Base-by-base conservation (phyloP, 2,113 vertebrate species). In the Cricetomys ansorgei region DNA sequence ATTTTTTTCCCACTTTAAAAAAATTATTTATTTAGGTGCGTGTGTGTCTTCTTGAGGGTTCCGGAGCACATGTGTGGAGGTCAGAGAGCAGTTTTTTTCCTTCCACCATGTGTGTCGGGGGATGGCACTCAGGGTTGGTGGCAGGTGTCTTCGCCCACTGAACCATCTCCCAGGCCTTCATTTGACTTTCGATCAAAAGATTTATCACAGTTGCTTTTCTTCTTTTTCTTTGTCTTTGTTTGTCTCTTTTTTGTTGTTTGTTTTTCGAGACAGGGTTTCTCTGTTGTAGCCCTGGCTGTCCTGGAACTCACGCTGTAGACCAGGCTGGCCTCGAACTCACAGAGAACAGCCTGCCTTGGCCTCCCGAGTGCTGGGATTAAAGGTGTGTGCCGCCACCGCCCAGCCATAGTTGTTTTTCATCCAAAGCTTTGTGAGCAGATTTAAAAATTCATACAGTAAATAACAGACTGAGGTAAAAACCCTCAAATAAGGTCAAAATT, bases 401-500 rank as follows among this genome's bases (percentile, higher is more conserved):
- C n/a, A n/a, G n/a, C n/a, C n/a, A n/a, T n/a, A n/a, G n/a, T 94
- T 89, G 45, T 50, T 90, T 96, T n/a, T 53, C 25, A 88, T 27
- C 29, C 13, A 96, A 92, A 95, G 86, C 7, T 76, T 80, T 85
- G 64, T 37, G 69, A 84, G 34, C 5, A 67, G 53, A 50, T 81
- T 37, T 43, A 53, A 45, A 73, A 70, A 72, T 45, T 69, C 21
- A 85, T 89, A 59, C 40, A 96, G 67, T 89, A 90, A 91, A 80
- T 81, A 94, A 90, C 85, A 72, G 57, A 31, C 16, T 10, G 17
- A 69, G 75, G 65, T 11, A 31, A 95, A 94, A 80, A 50, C 12
- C 45, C 50, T 94, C 67, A 55, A 57, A 70, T 96, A 94, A 91
- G 92, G 34, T 53, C 80, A 72, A 92, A 96, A 84, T 96, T 89